Conservation (phyloP, 2,888 invertebrate species). For the Drosophila setosimentum region DNA sequence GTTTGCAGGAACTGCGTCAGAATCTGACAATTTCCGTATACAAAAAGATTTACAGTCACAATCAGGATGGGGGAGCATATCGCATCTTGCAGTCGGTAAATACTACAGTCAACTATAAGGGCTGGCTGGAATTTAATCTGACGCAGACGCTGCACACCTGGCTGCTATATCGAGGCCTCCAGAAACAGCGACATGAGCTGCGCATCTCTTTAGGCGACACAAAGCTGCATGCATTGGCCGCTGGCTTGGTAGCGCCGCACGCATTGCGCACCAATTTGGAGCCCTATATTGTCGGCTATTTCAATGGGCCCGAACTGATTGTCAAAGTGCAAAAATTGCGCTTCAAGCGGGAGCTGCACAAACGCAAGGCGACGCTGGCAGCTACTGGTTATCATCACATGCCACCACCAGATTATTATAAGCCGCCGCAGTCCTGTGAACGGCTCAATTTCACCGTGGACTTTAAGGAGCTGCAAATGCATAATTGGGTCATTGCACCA, state of each 20-base stretch:
- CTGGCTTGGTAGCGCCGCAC: slow-evolving; percentile 89
- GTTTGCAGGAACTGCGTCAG: slow-evolving; percentile 12
- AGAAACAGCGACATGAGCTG: slow-evolving; percentile 63
- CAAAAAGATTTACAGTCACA: slow-evolving; percentile 54
- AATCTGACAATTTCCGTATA: slow-evolving; percentile 78
- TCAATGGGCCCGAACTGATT: slow-evolving; percentile 89
- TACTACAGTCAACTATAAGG: slow-evolving; percentile 89
- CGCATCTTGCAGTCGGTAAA: slow-evolving; percentile 90
- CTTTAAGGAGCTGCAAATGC: slow-evolving; percentile 94
- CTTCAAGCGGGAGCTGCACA: slow-evolving; percentile 77
- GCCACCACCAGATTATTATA: slow-evolving; percentile 51
- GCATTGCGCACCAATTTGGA: slow-evolving; percentile 88
- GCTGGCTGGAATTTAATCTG: slow-evolving; percentile 95
- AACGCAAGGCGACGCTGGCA: slow-evolving; percentile 84
- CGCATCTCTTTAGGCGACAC: slow-evolving; percentile 62
- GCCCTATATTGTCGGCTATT: slow-evolving; percentile 96
- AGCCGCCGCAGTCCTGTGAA: slow-evolving; percentile 90
- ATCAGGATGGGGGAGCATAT: slow-evolving; percentile 85
- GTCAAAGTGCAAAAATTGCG: slow-evolving; percentile 86
- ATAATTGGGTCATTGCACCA: slow-evolving; percentile 98
- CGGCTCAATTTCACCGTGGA: slow-evolving; percentile 95
- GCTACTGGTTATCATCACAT: background rate
- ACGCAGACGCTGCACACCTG: slow-evolving; percentile 91
- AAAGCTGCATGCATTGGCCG: slow-evolving; percentile 89
- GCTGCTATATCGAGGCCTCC: slow-evolving; percentile 86